These are phyloP conservation scores for Sphaerodactylus townsendi DNA, from an alignment of 2,113 vertebrate species.

Conservation along the genomic window DNA sequence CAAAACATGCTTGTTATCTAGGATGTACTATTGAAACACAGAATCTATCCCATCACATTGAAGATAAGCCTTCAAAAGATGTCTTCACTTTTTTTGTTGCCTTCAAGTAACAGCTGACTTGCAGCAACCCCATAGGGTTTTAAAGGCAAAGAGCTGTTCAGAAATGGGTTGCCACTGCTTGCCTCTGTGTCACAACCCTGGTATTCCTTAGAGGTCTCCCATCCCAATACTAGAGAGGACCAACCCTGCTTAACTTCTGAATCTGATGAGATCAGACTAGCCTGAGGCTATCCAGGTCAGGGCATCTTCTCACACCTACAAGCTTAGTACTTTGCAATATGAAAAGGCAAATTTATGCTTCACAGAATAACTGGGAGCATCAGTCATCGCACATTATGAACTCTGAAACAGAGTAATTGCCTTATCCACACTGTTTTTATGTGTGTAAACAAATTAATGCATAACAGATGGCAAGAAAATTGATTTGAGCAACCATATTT, in stretches of 20 bases:
- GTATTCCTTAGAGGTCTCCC: no score
- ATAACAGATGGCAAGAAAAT: conserved; percentile 23
- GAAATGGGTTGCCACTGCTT: no score
- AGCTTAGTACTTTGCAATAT: neutral
- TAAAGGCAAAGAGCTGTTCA: no score
- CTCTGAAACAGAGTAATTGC: neutral
- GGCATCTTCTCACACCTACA: neutral
- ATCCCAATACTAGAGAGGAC: no score
- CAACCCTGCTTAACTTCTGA: no score
- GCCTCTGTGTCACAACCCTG: no score
- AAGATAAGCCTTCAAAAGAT: no score
- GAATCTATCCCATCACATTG: neutral
- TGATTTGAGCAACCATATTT: neutral
- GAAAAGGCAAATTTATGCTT: neutral
- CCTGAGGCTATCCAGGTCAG: no score
- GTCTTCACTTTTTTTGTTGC: neutral
- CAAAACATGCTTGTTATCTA: neutral
- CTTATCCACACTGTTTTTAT: neutral
- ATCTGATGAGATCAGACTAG: no score
- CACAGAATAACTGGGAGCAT: neutral
- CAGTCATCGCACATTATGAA: neutral
- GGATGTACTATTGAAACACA: neutral
- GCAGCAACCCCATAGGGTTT: no score
- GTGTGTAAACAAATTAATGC: conserved; percentile 35
- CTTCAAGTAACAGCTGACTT: no score